Base-by-base conservation (phyloP, 2,797 vertebrate species). In the Thamnophis elegans region DNA sequence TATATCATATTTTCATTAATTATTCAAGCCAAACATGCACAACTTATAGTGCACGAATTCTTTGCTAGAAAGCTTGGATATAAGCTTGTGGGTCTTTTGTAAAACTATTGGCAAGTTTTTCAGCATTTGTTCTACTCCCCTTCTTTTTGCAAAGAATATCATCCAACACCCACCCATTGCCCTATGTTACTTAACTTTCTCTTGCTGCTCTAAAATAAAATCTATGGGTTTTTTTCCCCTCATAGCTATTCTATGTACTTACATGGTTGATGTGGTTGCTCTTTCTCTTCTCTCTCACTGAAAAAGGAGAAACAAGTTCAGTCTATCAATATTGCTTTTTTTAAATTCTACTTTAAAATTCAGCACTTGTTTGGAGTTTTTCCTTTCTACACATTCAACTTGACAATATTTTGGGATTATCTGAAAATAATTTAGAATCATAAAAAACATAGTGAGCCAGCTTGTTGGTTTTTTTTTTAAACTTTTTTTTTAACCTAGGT, bases 181-280 rank as follows among this genome's bases (percentile, higher is more conserved):
- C 4, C 36, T 47, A 82, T 25, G 73, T 22, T 82, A 82, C 36
- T 78, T 42, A 78, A 22, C 18, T 78, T 82, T 42, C 36, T 82
- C 42, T 36, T 82, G 36, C 73, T 82, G 36, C 36, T 82, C 10
- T 47, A 4, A 82, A 47, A 82, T 47, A 82, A 82, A 25, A 82
- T 47, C 9, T 82, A 82, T 25, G 10, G n/a, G 6, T 73, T 25
- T 62, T 22, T 56, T 62, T n/a, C 25, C 8, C 36, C 20, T 8
- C 68, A n/a, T 5, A 28, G 47, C n/a, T 78, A 73, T 87, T 42
- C 90, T 91, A 89, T 94, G 97, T 98, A 98, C 98, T 99, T 98
- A 99, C 98, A 90, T 99, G 99, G 97, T 99, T 99, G 97, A 99
- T 98, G 97, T 99, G 98, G 97, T 99, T 99, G 98, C 99, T 99